Evolutionary conservation across 2,888 invertebrate species (phyloP).

Genomic region (Agrochola lychnidis): DNA sequence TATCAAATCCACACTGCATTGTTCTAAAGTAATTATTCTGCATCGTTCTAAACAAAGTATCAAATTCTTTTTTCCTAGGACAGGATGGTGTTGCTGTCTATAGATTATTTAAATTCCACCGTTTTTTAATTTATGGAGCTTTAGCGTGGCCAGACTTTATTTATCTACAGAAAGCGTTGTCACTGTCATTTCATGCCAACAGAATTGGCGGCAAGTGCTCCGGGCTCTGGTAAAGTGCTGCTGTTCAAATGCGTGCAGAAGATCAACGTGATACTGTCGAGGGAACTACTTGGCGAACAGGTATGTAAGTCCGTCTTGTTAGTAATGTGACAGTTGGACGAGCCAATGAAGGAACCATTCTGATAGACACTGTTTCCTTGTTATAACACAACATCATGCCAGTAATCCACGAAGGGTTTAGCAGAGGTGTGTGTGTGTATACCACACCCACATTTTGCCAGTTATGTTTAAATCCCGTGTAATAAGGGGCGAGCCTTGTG

Average conservation of each 20-base stretch:
- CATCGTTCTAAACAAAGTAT: no score
- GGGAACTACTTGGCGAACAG: constrained; percentile 65
- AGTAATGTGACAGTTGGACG: background rate
- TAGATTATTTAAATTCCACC: no score
- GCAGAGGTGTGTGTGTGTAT: background rate
- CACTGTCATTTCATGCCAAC: no score
- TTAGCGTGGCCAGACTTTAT: no score
- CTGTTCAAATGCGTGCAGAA: constrained; percentile 76
- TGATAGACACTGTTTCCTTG: background rate
- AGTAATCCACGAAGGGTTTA: background rate
- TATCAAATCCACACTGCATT: no score
- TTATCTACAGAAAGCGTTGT: no score
- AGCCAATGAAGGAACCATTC: background rate
- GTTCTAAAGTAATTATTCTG: no score
- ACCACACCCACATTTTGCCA: no score
- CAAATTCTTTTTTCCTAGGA: no score
- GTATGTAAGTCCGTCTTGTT: constrained; percentile 56
- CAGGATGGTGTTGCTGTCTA: no score
- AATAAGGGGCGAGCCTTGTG: background rate
- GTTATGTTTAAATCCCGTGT: background rate
- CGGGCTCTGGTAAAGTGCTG: constrained; percentile 66
- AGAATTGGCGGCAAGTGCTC: constrained; percentile 81
- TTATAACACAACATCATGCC: background rate
- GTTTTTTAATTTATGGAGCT: no score
- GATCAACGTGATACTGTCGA: constrained; percentile 69